phyloP scores from a whole-genome alignment of 2,888 invertebrate species.

The Myopa tessellatipennis region DNA sequence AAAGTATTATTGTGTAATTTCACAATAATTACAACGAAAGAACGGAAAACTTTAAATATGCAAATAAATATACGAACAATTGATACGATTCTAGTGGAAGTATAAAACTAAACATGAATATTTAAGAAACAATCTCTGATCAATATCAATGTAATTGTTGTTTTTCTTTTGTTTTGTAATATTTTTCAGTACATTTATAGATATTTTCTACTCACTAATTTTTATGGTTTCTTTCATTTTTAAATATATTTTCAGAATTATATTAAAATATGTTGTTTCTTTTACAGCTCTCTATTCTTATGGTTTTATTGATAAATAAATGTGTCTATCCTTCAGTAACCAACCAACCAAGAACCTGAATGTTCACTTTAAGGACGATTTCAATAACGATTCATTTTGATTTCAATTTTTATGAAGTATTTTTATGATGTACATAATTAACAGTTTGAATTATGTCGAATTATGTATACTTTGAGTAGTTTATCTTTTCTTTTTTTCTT shows the following conservation, averaged over 20 bases:
- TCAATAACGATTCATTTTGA: neutral
- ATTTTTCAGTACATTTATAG: slow-evolving; percentile 34
- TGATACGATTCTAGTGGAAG: neutral
- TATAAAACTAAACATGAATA: neutral
- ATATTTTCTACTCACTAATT: slow-evolving; percentile 25
- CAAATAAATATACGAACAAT: neutral
- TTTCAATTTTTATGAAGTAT: neutral
- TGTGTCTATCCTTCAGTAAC: neutral
- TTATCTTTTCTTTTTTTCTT: too few species aligned
- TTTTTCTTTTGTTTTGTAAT: neutral
- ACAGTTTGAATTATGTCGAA: too few species aligned
- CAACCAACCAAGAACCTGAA: neutral
- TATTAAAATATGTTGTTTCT: neutral
- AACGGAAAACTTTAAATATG: too few species aligned
- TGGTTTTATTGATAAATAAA: neutral
- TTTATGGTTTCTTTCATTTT: slow-evolving; percentile 2
- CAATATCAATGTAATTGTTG: neutral
- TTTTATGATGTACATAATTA: too few species aligned
- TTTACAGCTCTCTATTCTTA: slow-evolving; percentile 1
- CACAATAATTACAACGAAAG: too few species aligned
- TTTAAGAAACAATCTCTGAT: neutral
- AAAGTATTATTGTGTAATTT: too few species aligned
- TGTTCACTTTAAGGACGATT: slow-evolving; percentile 3
- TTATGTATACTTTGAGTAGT: neutral
- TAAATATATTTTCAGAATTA: neutral